Conservation (phyloP, 2,113 vertebrate genomes). For the Eptesicus fuscus region DNA sequence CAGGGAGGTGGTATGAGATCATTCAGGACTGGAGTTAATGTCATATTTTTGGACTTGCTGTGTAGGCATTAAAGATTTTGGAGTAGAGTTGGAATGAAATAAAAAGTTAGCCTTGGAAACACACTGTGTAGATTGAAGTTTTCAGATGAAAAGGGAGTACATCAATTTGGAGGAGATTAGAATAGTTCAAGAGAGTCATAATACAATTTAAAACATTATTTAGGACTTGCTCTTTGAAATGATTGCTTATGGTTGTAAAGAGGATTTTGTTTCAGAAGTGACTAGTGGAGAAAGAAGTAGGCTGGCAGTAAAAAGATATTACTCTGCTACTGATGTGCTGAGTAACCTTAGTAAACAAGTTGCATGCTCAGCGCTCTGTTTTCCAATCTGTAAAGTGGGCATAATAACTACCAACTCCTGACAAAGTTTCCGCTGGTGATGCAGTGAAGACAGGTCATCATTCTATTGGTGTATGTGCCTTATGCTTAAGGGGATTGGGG, state of each 20-base stretch:
- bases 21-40: not conserved
- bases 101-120: not conserved
- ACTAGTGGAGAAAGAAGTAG: not conserved
- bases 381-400: not conserved
- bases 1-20: not conserved
- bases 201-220: not conserved
- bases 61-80: not conserved
- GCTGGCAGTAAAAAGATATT: not conserved
- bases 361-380: not conserved
- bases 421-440: not conserved
- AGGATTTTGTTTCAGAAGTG: slow-evolving; percentile 16
- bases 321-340: not conserved
- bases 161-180: slow-evolving; percentile 7
- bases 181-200: not conserved
- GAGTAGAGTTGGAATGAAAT: not conserved
- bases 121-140: not conserved
- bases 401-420: not conserved
- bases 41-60: not conserved
- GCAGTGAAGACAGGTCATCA: not conserved
- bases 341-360: not conserved
- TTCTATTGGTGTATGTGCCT: not conserved
- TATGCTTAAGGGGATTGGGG: not conserved
- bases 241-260: not conserved
- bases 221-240: not conserved
- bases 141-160: not conserved